Percentiles rank a stretch among this genome's conserved stretches.
These are phyloP conservation scores for Lerista edwardsae DNA, from an alignment of 2,797 vertebrate species.

Conservation along the genomic window DNA sequence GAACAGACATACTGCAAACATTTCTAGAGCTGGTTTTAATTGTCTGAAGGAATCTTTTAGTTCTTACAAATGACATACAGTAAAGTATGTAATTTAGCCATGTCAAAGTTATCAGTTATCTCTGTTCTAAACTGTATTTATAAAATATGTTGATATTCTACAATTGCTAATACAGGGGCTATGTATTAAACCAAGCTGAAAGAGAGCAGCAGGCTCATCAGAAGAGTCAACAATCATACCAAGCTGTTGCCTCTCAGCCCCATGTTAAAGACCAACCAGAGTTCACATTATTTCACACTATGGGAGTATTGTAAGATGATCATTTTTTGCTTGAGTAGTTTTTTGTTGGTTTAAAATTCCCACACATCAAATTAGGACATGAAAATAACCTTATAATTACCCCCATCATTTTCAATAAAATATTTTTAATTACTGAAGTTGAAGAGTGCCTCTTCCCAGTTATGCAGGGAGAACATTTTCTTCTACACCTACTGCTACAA, in stretches of 20 bases:
- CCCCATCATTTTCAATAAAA: slow-evolving; percentile 44
- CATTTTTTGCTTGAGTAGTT: slow-evolving; percentile 43
- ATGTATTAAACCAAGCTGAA: slow-evolving; percentile 21
- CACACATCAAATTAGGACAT: slow-evolving; percentile 34
- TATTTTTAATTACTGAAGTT: slow-evolving; percentile 57
- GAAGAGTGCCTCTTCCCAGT: slow-evolving; percentile 44
- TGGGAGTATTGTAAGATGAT: slow-evolving; percentile 23
- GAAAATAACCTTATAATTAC: slow-evolving; percentile 57
- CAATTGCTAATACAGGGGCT: slow-evolving; percentile 34
- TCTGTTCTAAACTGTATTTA: slow-evolving; percentile 33
- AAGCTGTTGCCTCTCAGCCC: not conserved
- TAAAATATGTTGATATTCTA: slow-evolving; percentile 29
- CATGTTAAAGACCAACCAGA: slow-evolving; percentile 25
- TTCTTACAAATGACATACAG: not conserved
- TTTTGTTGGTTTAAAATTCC: slow-evolving; percentile 37
- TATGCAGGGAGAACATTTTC: slow-evolving; percentile 25
- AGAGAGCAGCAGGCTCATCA: not conserved
- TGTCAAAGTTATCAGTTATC: not conserved
- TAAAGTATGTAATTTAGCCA: not conserved
- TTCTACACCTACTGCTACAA: slow-evolving; percentile 32
- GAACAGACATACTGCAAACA: not conserved
- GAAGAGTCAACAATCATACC: slow-evolving; percentile 25
- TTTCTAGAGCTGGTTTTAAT: not conserved
- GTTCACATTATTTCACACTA: slow-evolving; percentile 18
- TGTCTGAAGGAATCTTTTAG: not conserved